phyloP scores from a whole-genome alignment of 2,888 invertebrate genomes.

The Phasia obesa region DNA sequence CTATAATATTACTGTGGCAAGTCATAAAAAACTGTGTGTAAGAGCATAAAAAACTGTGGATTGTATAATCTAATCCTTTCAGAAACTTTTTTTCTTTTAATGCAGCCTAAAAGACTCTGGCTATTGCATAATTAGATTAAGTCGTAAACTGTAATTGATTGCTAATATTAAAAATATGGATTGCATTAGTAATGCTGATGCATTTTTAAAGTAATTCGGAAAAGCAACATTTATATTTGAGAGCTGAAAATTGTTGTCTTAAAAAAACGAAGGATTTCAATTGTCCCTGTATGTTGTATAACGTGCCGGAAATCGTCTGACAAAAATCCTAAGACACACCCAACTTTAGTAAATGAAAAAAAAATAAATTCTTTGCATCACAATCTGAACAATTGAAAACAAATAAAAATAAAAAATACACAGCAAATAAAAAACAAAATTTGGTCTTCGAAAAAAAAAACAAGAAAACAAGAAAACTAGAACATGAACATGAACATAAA shows the following conservation, averaged over 20 bases:
- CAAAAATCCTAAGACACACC: slow-evolving; percentile 68
- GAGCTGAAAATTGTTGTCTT: not conserved
- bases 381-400: slow-evolving; percentile 61
- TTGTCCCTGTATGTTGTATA: slow-evolving; percentile 8
- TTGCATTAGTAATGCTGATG: too few relatives aligned
- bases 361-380: slow-evolving; percentile 45
- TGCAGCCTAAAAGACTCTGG: too few relatives aligned
- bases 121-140: too few relatives aligned
- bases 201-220: not conserved
- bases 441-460: slow-evolving; percentile 7
- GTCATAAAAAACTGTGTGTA: too few relatives aligned
- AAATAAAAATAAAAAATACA: slow-evolving; percentile 16
- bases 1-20: too few relatives aligned
- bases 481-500: slow-evolving; percentile 24
- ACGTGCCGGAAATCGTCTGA: slow-evolving; percentile 67
- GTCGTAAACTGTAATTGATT: too few relatives aligned
- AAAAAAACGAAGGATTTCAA: not conserved
- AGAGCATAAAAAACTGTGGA: too few relatives aligned
- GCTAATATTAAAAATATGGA: too few relatives aligned
- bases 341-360: slow-evolving; percentile 24
- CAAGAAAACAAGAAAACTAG: slow-evolving; percentile 20
- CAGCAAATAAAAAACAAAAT: slow-evolving; percentile 31
- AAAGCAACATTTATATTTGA: not conserved
- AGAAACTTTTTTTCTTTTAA: too few relatives aligned
- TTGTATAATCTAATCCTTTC: too few relatives aligned